Evolutionary conservation across 2,113 vertebrate species (phyloP), one percentile per base, ranked within the genome.

Genomic region (Otocyon megalotis): DNA sequence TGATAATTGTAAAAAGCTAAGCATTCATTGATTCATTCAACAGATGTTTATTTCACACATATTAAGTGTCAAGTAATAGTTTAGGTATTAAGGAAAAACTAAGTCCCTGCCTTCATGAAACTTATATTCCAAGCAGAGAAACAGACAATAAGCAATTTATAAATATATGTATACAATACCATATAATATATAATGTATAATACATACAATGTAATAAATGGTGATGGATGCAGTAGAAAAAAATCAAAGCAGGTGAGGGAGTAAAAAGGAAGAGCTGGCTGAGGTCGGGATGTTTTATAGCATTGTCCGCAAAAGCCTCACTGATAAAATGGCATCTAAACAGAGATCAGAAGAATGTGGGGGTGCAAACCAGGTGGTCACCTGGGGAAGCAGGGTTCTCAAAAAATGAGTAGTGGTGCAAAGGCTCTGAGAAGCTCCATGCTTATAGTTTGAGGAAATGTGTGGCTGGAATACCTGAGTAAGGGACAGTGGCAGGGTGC

Each of bases 81-180:
- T 97, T 96, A 95, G 50, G 26, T 63, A 16, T 28, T 87, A 83
- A 83, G 72, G 56, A 89, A 95, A 85, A 93, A 35, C 6, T 62
- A 90, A 80, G 53, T 74, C 74, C 20, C 35, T 90, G 72, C 43
- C 19, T 84, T 96, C 32, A 19, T 56, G 28, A 67, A 95, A 85
- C 10, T 88, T 94, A 62, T 13, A 48, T 35, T 79, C 32, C 12
- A 88, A 71, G 7, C 22, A 90, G 16, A 88, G 14, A 95, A 76
- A 91, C 4, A 93, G n/a, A 74, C 3, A 79, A 95, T 65, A 96
- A 88, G 84, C 26, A 91, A 67, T 54, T 56, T 50, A 85, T 19
- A 60, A 30, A 86, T 0, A n/a, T 13, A 35, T 60, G 14, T 37
- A 37, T 28, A 60, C 8, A 11, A 83, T 62, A 22, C 24, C 35